phyloP scores from a whole-genome alignment of 2,888 invertebrate species.

The Drosophila picticornis region DNA sequence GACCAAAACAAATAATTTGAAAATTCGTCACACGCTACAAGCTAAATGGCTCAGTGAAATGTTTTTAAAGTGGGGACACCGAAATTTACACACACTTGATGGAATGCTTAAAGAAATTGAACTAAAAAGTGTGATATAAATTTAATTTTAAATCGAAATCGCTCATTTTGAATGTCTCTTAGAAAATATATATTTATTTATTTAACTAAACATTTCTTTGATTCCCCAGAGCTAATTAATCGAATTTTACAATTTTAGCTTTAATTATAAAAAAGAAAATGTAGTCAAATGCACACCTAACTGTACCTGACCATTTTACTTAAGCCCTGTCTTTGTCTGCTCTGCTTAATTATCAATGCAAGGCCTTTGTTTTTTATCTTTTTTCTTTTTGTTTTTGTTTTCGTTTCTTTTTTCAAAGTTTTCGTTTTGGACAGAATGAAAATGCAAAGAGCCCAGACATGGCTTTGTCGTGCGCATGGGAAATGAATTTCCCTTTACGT shows the following conservation, averaged over 20 bases:
- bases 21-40: constrained; percentile 78
- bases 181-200: neutral
- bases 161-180: neutral
- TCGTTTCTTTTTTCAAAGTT: constrained; percentile 21
- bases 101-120: neutral
- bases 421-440: constrained; percentile 60
- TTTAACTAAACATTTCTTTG: no score
- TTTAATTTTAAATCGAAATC: neutral
- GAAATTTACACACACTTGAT: constrained; percentile 7
- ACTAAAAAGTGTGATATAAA: neutral
- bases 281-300: neutral
- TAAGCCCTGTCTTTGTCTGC: constrained; percentile 36
- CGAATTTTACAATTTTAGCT: neutral
- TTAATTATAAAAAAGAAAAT: neutral
- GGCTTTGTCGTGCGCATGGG: constrained; percentile 77
- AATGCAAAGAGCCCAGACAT: constrained; percentile 67
- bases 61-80: constrained; percentile 1
- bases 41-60: constrained; percentile 34
- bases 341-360: constrained; percentile 81
- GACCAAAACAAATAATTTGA: constrained; percentile 78
- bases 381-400: constrained; percentile 12
- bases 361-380: constrained; percentile 49
- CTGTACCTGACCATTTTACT: constrained; percentile 24
- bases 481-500: constrained; percentile 73
- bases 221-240: neutral